Evolutionary conservation across 2,797 vertebrate species (phyloP), one percentile per base, ranked within the genome.

Genomic region (Arnoldichthys spilopterus): DNA sequence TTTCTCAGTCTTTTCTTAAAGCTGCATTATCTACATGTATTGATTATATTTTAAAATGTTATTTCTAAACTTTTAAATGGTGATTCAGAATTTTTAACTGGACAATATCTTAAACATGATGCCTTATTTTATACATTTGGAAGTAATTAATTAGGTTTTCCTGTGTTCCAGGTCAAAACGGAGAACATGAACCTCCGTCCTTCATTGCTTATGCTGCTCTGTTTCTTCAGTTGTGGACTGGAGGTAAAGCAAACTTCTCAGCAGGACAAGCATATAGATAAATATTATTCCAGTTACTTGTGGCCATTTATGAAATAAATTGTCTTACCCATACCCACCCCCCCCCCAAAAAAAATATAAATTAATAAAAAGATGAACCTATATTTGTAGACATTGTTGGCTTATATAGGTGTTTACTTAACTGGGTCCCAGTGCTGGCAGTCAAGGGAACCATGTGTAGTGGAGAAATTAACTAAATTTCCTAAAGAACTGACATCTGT

Each of bases 161-260:
- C 24, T 74, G 8, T 88, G 37, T 87, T 90, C 24, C 86, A 93
- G 92, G 85, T 78, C 85, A 83, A 77, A 78, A 79, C 58, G 83
- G 75, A 75, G 79, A 87, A 90, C 58, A 93, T 93, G 93, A 90
- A 90, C 87, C 83, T 88, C 67, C 70, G 49, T 82, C 79, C 88
- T 82, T 81, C 81, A 58, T 88, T 91, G 66, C 77, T 91, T 72
- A 70, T 89, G 69, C 74, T 86, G 75, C 74, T 91, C n/a, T 91
- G 79, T 80, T 73, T 88, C 76, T 89, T 86, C 80, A 59, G 58
- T 68, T 77, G n/a, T 73, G 90, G 87, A 82, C 74, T 86, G 76
- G 75, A 83, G 56, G 92, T 94, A 90, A 92, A 90, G 12, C 12
- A 11, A 40, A 40, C 37, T 40, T 40, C 37, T 40, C 7, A 40